Conservation (phyloP, 1,140 invertebrate species). For the Hetaerina americana region DNA sequence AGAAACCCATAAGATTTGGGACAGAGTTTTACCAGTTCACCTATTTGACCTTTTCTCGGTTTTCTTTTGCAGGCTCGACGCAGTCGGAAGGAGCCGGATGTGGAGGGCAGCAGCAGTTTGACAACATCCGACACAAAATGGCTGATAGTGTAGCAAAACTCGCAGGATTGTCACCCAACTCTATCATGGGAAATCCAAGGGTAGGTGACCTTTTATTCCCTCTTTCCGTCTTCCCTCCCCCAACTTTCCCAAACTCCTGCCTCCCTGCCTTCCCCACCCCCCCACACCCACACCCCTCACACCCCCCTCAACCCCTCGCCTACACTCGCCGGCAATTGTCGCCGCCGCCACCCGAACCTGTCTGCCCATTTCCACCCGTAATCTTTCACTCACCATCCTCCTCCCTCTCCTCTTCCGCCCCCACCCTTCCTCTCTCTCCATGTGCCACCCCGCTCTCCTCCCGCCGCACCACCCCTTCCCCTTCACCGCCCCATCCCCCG, state of each 20-base stretch:
- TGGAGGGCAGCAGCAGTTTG: background rate
- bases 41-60: too few relatives aligned
- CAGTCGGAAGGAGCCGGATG: background rate
- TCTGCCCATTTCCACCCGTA: too few relatives aligned
- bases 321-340: too few relatives aligned
- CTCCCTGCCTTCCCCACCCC: background rate
- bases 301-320: too few relatives aligned
- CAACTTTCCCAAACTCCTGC: too few relatives aligned
- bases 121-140: slow-evolving; percentile 5
- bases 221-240: too few relatives aligned
- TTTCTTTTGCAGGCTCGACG: background rate
- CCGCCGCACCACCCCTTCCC: background rate
- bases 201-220: background rate
- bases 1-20: too few relatives aligned
- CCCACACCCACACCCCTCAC: background rate
- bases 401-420: background rate
- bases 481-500: background rate
- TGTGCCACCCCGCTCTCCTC: background rate
- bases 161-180: background rate
- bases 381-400: too few relatives aligned
- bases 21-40: too few relatives aligned
- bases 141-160: slow-evolving; percentile 1
- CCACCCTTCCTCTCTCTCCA: background rate
- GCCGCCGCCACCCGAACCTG: too few relatives aligned
- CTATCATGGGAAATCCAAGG: slow-evolving; percentile 1